A percentile compares a stretch with the other conserved stretches of the same genome.
Evolutionary conservation across 2,888 invertebrate genomes (phyloP).

Genomic region (Griposia aprilina): DNA sequence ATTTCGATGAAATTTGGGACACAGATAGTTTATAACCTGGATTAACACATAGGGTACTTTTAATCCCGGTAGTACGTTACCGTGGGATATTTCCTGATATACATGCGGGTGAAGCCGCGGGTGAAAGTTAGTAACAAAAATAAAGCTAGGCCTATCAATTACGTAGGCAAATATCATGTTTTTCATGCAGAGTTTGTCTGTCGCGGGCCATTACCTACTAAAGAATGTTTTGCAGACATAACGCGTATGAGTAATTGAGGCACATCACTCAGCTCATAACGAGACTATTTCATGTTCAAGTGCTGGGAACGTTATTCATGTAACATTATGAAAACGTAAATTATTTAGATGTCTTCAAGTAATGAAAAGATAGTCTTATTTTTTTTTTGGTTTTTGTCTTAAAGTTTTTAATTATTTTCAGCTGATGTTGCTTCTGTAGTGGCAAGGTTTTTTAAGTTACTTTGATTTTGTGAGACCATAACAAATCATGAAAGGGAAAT

Average conservation of each 20-base stretch:
- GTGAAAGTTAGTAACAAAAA: neutral
- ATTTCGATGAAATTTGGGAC: neutral
- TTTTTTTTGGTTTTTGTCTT: neutral
- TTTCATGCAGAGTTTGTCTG: constrained; percentile 46
- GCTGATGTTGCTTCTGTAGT: neutral
- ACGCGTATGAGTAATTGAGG: constrained; percentile 71
- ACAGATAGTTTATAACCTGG: neutral
- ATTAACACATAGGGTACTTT: neutral
- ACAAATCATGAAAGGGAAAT: no score
- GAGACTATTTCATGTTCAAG: constrained; percentile 53
- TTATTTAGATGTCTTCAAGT: constrained; percentile 16
- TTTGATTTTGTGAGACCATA: no score
- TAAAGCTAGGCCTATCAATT: constrained; percentile 35
- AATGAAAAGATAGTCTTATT: neutral
- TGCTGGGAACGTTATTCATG: constrained; percentile 23
- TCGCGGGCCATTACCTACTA: constrained; percentile 43
- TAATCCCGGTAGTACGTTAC: neutral
- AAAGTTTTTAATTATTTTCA: neutral
- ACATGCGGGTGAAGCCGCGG: neutral
- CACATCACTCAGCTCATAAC: constrained; percentile 72
- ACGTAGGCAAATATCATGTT: constrained; percentile 36
- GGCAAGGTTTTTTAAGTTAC: neutral
- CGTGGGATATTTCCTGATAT: neutral
- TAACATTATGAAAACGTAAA: constrained; percentile 40
- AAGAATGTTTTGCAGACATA: constrained; percentile 64